Evolutionary conservation across 1,140 invertebrate genomes (phyloP).

Genomic region (Drosophila ananassae): DNA sequence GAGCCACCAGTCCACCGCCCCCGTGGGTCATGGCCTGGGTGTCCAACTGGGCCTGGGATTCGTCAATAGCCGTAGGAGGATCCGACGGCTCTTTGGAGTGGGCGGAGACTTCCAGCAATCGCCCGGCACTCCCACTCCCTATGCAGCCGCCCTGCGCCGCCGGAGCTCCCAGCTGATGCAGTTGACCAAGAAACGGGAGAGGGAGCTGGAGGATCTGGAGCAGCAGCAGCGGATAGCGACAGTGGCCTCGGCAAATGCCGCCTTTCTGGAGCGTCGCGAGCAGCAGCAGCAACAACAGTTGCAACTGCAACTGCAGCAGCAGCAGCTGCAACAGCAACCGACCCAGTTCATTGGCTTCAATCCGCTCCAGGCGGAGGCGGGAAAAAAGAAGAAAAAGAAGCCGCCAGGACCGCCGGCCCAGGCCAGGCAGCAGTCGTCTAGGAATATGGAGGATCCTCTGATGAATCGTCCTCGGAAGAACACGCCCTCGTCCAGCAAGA

Average conservation of each 20-base stretch:
- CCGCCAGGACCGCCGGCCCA: slow-evolving; percentile 72
- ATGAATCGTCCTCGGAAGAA: slow-evolving; percentile 74
- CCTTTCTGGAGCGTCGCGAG: slow-evolving; percentile 61
- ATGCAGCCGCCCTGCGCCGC: slow-evolving; percentile 54
- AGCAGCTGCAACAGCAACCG: slow-evolving; percentile 22
- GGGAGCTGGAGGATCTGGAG: slow-evolving; percentile 63
- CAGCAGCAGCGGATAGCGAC: slow-evolving; percentile 77
- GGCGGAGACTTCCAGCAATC: slow-evolving; percentile 19
- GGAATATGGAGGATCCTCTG: slow-evolving; percentile 76
- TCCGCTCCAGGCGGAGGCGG: slow-evolving; percentile 45
- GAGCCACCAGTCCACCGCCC: slow-evolving; percentile 30
- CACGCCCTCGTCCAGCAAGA: slow-evolving; percentile 50
- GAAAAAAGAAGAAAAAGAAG: slow-evolving; percentile 78
- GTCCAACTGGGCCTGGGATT: slow-evolving; percentile 72
- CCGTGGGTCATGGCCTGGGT: slow-evolving; percentile 36
- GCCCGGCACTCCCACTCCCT: slow-evolving; percentile 37
- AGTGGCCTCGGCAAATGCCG: slow-evolving; percentile 73
- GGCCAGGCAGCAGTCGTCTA: slow-evolving; percentile 67
- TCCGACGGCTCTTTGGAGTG: slow-evolving; percentile 69
- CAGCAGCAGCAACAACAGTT: slow-evolving; percentile 36
- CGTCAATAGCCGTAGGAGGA: slow-evolving; percentile 77
- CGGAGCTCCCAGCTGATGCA: slow-evolving; percentile 77
- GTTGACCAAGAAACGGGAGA: slow-evolving; percentile 68
- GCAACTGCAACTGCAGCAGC: slow-evolving; percentile 28
- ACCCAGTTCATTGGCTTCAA: slow-evolving; percentile 28